Base-by-base conservation (phyloP, 2,797 vertebrate species). In the Myoxocephalus aenaeus region DNA sequence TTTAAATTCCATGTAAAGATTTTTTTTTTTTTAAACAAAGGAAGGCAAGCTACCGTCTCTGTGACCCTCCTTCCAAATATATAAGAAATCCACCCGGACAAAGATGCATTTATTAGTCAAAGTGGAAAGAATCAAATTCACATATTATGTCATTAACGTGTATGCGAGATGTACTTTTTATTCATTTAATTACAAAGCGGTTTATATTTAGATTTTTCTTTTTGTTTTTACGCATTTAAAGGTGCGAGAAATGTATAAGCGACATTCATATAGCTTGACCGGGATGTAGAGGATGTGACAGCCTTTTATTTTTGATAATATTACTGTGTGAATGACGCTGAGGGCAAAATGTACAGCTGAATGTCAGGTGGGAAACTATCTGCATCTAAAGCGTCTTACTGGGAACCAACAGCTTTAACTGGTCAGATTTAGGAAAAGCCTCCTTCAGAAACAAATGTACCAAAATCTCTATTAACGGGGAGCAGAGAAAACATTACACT, bases 281-380 rank as follows among this genome's bases (percentile, higher is more conserved):
- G 63, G 22, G 66, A 83, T 51, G 44, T 53, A 22, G 14, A 76
- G 13, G 74, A 48, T 63, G 67, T 58, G 8, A 27, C 65, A 56
- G 34, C 48, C 13, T 73, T 79, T 87, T 71, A 80, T 83, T 86
- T 87, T 87, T 84, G 61, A 84, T 81, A 76, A 80, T 67, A 27
- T 38, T 32, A 70, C 67, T 63, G 63, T 57, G 42, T 80, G 25
- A 80, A 46, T 79, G 54, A 77, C 29, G 61, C 57, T 15, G 77
- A 86, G 25, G n/a, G 22, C 71, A 27, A 22, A 54, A 27, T 68
- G 48, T 81, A 36, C 25, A 79, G 42, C 46, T 63, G 34, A 73
- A 56, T 44, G 66, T 66, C 27, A 18, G 29, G 50, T 38, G 27
- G 13, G 14, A 67, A 82, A 72, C 18, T 42, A 68, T 66, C 57